Evolutionary conservation across 2,888 invertebrate species (phyloP), one percentile per base, ranked within the genome.

Genomic region (Callyntrura guangdongensis): DNA sequence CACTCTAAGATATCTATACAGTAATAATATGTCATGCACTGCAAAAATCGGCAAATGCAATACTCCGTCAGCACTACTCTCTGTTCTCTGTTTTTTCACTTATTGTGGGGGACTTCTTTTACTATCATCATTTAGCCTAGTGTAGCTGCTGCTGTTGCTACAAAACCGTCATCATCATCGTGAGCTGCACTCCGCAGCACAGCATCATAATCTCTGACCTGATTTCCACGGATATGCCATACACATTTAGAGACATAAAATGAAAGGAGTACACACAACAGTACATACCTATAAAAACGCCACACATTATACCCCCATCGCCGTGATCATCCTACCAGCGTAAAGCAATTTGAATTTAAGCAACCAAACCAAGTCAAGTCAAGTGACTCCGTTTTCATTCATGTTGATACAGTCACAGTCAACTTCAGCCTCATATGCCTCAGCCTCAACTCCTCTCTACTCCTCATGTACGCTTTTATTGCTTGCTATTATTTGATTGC

Each of bases 171-270:
- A 79, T 25, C 79, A 79, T 25, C 79, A 20, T 79, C 79, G 56
- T 79, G 79, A 79, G 56, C 79, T 22, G 69, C 69, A 72, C 8
- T 36, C 67, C 11, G 67, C 69, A 72, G 45, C 69, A 49, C 85
- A 82, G 77, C 59, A 47, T 89, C 84, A 36, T 89, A 89, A 89
- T 89, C 89, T 89, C 79, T 89, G 89, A 89, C 89, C 89, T 89
- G 89, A 89, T 89, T 89, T 89, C 89, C 89, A 89, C 89, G 89
- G 89, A 85, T 89, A 79, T 85, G 27, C 89, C 69, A 47, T 47
- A 45, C 56, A 87, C 36, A 79, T 56, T 82, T 82, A 82, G 64
- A 64, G 64, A 64, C 82, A 85, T 77, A 77, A 85, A 89, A 89
- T 79, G 89, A 84, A 89, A 89, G 89, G 89, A 82, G 81, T 72